Conservation (phyloP, 64 coral and sea anemone genomes). For the Orbicella faveolata region DNA sequence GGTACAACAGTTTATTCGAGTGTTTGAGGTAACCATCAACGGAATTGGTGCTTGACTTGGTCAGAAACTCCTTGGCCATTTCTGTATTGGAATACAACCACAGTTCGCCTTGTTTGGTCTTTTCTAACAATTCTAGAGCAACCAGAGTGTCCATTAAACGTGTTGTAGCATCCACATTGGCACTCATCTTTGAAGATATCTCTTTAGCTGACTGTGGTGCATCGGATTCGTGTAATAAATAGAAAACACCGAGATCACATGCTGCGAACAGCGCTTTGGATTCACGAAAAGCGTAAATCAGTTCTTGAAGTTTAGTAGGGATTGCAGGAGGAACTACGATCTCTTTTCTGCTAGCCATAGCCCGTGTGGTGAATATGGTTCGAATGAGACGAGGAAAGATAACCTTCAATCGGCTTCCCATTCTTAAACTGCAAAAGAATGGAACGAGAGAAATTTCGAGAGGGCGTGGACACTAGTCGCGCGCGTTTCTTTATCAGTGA, state of each 20-base stretch:
- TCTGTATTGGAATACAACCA: slow-evolving; percentile 38
- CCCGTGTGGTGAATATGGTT: neutral
- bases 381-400: neutral
- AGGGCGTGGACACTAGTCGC: no score
- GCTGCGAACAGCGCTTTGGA: slow-evolving; percentile 44
- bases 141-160: slow-evolving; percentile 43
- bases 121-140: slow-evolving; percentile 49
- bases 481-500: no score
- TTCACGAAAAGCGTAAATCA: slow-evolving; percentile 43
- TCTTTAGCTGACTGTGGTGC: slow-evolving; percentile 18
- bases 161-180: slow-evolving; percentile 40
- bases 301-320: slow-evolving; percentile 28
- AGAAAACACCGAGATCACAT: slow-evolving; percentile 70
- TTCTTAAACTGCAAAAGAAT: neutral
- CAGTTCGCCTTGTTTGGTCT: neutral
- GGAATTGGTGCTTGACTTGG: slow-evolving; percentile 15
- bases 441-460: no score
- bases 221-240: slow-evolving; percentile 38
- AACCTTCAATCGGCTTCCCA: neutral
- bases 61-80: slow-evolving; percentile 18
- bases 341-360: neutral
- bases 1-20: slow-evolving; percentile 21
- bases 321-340: slow-evolving; percentile 21
- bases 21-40: slow-evolving; percentile 1
- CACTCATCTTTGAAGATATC: slow-evolving; percentile 28